Evolutionary conservation across 1,140 invertebrate species (phyloP).

Genomic region (Rhynchophorus ferrugineus): DNA sequence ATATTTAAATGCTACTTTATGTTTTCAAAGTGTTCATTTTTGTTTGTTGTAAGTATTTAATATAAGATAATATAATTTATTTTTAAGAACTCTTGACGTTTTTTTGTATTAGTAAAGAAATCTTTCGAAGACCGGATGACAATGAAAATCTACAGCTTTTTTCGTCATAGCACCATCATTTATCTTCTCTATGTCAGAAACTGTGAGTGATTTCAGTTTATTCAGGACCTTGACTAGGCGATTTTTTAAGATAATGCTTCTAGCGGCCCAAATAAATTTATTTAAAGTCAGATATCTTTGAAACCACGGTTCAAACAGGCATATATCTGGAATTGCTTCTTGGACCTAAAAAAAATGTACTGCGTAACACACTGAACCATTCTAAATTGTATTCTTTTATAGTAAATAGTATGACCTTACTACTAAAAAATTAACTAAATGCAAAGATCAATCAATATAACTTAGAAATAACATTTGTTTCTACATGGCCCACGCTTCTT

Average conservation of each 20-base stretch:
- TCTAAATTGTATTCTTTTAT: no score
- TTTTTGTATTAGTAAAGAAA: no score
- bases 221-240: slow-evolving; percentile 26
- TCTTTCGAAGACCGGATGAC: slow-evolving; percentile 16
- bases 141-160: slow-evolving; percentile 13
- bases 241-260: slow-evolving; percentile 27
- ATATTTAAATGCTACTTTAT: not conserved
- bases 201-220: slow-evolving; percentile 16
- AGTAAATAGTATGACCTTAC: no score
- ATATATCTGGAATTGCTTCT: slow-evolving; percentile 5
- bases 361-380: no score
- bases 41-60: not conserved
- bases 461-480: no score
- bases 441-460: no score
- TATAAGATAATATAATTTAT: not conserved
- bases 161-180: not conserved
- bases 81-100: not conserved
- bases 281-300: slow-evolving; percentile 27
- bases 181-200: not conserved
- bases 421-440: no score
- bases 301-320: slow-evolving; percentile 29
- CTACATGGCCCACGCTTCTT: no score
- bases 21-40: slow-evolving; percentile 2
- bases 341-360: slow-evolving; percentile 20
- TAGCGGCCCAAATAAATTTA: slow-evolving; percentile 29